phyloP scores from a whole-genome alignment of 2,888 invertebrate genomes.

The Adela reaumurella region DNA sequence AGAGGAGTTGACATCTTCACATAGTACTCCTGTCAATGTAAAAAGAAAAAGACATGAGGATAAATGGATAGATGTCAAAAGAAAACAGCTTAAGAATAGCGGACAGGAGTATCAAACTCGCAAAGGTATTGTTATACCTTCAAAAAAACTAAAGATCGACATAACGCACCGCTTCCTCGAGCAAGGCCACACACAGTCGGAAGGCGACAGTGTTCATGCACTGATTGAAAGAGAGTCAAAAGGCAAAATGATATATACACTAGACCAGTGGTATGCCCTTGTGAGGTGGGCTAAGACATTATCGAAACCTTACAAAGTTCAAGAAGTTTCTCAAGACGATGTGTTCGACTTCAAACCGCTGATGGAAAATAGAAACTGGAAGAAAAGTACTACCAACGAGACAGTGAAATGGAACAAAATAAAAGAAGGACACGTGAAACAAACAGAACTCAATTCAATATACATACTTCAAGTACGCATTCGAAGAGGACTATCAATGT shows the following conservation, averaged over 20 bases:
- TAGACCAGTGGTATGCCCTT: background rate
- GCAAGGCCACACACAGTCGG: background rate
- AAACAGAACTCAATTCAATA: too few species aligned
- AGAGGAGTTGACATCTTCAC: too few species aligned
- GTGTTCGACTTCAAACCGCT: slow-evolving; percentile 9
- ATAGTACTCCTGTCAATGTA: too few species aligned
- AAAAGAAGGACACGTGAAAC: slow-evolving; percentile 10
- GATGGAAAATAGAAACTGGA: slow-evolving; percentile 9
- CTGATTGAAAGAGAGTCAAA: slow-evolving; percentile 7
- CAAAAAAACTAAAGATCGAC: too few species aligned
- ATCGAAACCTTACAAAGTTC: slow-evolving; percentile 6
- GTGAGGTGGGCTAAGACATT: slow-evolving; percentile 3
- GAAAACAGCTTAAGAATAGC: too few species aligned
- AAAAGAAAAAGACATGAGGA: too few species aligned
- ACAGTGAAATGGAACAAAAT: slow-evolving; percentile 10
- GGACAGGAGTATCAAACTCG: too few species aligned
- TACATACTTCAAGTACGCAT: too few species aligned
- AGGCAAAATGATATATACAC: slow-evolving; percentile 9
- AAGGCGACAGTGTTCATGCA: background rate
- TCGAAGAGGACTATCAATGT: too few species aligned
- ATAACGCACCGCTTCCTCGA: background rate
- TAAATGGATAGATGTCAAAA: too few species aligned
- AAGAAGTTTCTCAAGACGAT: slow-evolving; percentile 9
- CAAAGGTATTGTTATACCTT: too few species aligned
- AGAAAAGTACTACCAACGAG: slow-evolving; percentile 9